Percentiles rank a stretch among this genome's conserved stretches.
These are phyloP conservation scores for Lerema accius DNA, from an alignment of 1,140 invertebrate species.

Conservation along the genomic window DNA sequence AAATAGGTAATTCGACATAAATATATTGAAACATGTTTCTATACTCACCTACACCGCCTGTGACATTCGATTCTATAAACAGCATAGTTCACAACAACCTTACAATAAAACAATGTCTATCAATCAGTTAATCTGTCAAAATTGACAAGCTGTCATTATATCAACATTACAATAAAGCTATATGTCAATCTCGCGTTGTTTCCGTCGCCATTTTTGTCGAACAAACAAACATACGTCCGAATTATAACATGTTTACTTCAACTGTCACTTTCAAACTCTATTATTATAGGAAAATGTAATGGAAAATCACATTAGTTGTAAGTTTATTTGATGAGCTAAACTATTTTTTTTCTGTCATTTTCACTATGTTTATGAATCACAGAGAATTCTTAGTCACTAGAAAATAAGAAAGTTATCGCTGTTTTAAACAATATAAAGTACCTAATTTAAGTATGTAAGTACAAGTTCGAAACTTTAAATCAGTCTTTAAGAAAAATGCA, in stretches of 20 bases:
- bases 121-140: conserved; percentile 12
- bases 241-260: conserved; percentile 52
- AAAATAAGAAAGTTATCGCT: no score
- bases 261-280: conserved; percentile 44
- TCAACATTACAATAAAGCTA: conserved; percentile 44
- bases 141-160: conserved; percentile 38
- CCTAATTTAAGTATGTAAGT: no score
- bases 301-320: conserved; percentile 48
- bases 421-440: no score
- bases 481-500: no score
- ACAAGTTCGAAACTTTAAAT: no score
- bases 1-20: no score
- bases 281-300: conserved; percentile 52
- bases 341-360: neutral
- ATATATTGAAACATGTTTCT: no score
- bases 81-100: neutral
- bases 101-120: conserved; percentile 16
- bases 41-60: neutral
- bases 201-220: conserved; percentile 46
- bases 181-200: conserved; percentile 50
- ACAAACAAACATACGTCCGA: conserved; percentile 53
- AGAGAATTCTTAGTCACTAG: neutral
- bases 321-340: conserved; percentile 10
- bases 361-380: neutral
- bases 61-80: neutral